A percentile compares a stretch with the other conserved stretches of the same genome.
These are phyloP conservation scores for Drosophila ficusphila DNA, from an alignment of 1,140 invertebrate genomes.

Conservation along the genomic window DNA sequence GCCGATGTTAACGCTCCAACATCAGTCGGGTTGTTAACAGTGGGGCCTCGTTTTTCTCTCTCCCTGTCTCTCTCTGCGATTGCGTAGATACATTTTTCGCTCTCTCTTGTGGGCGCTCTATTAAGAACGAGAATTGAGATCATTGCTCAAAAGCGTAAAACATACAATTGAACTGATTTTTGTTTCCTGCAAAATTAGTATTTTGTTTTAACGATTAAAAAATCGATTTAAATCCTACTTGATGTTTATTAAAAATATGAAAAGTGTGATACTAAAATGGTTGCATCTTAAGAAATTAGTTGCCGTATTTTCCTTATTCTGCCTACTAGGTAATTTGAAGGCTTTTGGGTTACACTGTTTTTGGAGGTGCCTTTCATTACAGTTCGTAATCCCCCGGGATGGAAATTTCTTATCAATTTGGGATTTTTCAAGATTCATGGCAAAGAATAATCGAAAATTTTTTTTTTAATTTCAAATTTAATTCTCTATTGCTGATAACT, in stretches of 20 bases:
- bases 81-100: background rate
- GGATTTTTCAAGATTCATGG: too few relatives aligned
- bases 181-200: background rate
- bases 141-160: conserved; percentile 4
- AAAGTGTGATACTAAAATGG: background rate
- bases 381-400: too few relatives aligned
- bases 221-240: background rate
- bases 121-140: conserved; percentile 21
- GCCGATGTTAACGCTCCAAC: conserved; percentile 43
- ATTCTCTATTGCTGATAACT: conserved; percentile 1
- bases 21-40: conserved; percentile 33
- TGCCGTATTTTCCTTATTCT: background rate
- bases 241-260: background rate
- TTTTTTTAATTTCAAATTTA: background rate
- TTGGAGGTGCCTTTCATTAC: too few relatives aligned
- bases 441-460: background rate
- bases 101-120: conserved; percentile 5
- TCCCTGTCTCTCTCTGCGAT: conserved; percentile 11
- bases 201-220: too few relatives aligned
- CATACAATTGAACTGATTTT: background rate
- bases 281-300: background rate
- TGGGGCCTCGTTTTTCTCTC: conserved; percentile 3
- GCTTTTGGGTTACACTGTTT: conserved; percentile 6
- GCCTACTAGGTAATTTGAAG: background rate
- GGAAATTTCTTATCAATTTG: too few relatives aligned